Percentiles rank a stretch among this genome's conserved stretches.
Conservation (phyloP, 2,888 invertebrate species). For the Drosophila flavopinicola region DNA sequence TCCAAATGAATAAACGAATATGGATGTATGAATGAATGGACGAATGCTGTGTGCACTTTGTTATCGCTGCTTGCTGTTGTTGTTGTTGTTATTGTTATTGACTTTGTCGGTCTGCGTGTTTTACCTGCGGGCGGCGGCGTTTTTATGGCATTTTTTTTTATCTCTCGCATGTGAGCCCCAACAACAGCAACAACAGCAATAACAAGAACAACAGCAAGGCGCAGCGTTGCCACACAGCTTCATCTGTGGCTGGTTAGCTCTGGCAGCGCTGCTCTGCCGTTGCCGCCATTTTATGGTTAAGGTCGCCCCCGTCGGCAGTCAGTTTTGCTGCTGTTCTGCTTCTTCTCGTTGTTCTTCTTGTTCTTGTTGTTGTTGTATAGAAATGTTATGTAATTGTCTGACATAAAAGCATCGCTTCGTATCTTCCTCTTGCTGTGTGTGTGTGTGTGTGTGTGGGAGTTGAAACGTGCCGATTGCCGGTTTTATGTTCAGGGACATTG, state of each 20-base stretch:
- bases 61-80: conserved; percentile 33
- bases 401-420: conserved; percentile 32
- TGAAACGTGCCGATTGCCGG: conserved; percentile 71
- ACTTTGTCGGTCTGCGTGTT: conserved; percentile 60
- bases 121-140: conserved; percentile 67
- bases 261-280: too few relatives aligned
- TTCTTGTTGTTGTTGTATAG: conserved; percentile 21
- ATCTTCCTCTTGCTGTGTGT: background rate
- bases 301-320: conserved; percentile 46
- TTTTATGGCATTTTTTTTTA: conserved; percentile 76
- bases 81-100: conserved; percentile 25
- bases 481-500: conserved; percentile 39
- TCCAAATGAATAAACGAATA: conserved; percentile 52
- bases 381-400: conserved; percentile 41
- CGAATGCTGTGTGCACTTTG: conserved; percentile 65
- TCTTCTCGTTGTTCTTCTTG: too few relatives aligned
- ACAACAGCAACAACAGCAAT: conserved; percentile 20
- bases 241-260: conserved; percentile 37
- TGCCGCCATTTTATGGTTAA: conserved; percentile 74
- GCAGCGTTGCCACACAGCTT: conserved; percentile 46
- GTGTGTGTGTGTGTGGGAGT: conserved; percentile 34
- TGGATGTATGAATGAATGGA: conserved; percentile 67
- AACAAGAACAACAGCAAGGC: background rate
- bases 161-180: conserved; percentile 43
- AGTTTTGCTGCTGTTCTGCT: too few relatives aligned